Evolutionary conservation across 1,140 invertebrate genomes (phyloP), one percentile per base, ranked within the genome.

Genomic region (Diuraphis noxia): DNA sequence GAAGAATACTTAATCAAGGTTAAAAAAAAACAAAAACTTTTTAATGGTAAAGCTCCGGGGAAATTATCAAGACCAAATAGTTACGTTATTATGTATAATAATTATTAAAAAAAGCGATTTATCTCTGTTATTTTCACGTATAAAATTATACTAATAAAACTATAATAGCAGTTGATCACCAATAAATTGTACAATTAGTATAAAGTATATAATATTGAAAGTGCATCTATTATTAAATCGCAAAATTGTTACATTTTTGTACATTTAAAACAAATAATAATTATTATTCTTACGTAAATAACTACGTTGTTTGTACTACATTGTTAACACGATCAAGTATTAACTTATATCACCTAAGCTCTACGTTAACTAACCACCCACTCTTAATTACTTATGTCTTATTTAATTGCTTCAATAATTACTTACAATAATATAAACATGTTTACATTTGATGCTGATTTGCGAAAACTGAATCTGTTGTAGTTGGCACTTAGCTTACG

Each of bases 1-100:
- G 40, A 90, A 77, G 63, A 90, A 79, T 90, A 79, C 88, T 90
- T 79, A 46, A 90, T 89, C 40, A 89, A 43, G 17, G 77, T 72
- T 77, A 46, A 8, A 19, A 25, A 23, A 40, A 72, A 23, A 34
- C 43, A 89, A 89, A 77, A 43, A 40, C 17, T 88, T 88, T 88
- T 43, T 30, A 40, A 40, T 77, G 25, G 52, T 86, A 87, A 88
- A 63, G n/a, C n/a, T 79, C n/a, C n/a, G 21, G 40, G 63, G 41
- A 90, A 43, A 79, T 79, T 46, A 41, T 90, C 10, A 34, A 90
- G 38, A 79, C 10, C 41, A 34, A 79, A 63, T 41, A 49, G 10
- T 7, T 10, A 52, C 23, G 2, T 30, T 46, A 3, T 87, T 56
- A 52, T 25, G 19, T 38, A 30, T 21, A 30, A 25, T 46, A 6